Evolutionary conservation across 1,140 invertebrate species (phyloP), one percentile per base, ranked within the genome.

Genomic region (Diorhabda elongata): DNA sequence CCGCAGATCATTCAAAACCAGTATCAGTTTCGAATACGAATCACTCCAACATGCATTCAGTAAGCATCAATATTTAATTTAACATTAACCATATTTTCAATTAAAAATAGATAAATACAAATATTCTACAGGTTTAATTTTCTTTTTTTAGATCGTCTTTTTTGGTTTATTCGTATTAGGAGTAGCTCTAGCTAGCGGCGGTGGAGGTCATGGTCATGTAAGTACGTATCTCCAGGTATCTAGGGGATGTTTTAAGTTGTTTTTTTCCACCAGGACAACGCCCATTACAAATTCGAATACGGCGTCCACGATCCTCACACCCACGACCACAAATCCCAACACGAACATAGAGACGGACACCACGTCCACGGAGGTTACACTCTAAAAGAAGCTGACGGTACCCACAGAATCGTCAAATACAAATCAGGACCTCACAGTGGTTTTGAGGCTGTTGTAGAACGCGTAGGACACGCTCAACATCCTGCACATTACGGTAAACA

Each of bases 311-410:
- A 84, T 69, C 76, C 79, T 41, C 76, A 83, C 66, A 84, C 83
- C 5, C 82, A 83, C 43, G 83, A 85, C 70, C 69, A 78, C 47
- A 84, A 85, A 70, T 77, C 73, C n/a, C 83, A 84, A 64, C 76
- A 79, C 63, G 83, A 84, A 69, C 75, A 83, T 7, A 79, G 84
- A 63, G 79, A 83, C 8, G 82, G 83, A 7, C 73, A 84, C 58
- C 65, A 76, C 3, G 83, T 85, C 2, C 76, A 79, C 58, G 84
- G 84, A 6, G 80, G 78, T 57, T 84, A 83, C 71, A 79, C 72
- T 11, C 70, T 83, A 5, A 71, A 81, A 43, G 82, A 83, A 68
- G 72, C 83, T 11, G 83, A 84, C 74, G 83, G 83, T 41, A 79
- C 79, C 11, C 71, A 80, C 8, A 67, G 82, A 56, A 73, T 80